A percentile compares a stretch with the other conserved stretches of the same genome.
Conservation (phyloP, 2,113 vertebrate species). For the Cinclus mexicanus region DNA sequence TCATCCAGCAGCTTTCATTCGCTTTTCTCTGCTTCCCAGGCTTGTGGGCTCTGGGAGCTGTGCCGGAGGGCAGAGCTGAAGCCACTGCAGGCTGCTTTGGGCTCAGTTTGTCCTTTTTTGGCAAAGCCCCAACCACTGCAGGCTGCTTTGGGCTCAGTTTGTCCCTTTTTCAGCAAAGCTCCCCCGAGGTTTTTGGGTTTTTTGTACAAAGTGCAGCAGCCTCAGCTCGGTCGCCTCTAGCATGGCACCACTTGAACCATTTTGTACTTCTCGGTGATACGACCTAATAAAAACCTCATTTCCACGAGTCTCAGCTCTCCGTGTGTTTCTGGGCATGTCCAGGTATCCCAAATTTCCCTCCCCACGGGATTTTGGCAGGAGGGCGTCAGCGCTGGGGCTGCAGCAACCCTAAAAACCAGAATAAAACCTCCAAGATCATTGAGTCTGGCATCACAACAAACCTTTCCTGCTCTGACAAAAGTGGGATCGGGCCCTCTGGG, state of each 20-base stretch:
- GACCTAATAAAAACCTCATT: conserved; percentile 70
- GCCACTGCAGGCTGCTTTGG: too few relatives aligned
- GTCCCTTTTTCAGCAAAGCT: neutral
- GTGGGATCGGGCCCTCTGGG: neutral
- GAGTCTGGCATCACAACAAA: accelerated
- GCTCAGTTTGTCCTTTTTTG: too few relatives aligned
- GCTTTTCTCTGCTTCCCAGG: too few relatives aligned
- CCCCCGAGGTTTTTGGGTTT: neutral
- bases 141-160: neutral
- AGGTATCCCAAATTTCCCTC: neutral
- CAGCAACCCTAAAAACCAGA: neutral
- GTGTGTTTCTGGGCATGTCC: neutral
- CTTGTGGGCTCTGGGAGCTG: too few relatives aligned
- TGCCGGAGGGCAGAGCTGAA: too few relatives aligned
- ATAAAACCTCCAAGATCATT: neutral
- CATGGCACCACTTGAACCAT: neutral
- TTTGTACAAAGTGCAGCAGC: neutral
- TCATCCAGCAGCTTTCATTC: too few relatives aligned
- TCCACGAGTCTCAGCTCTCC: neutral
- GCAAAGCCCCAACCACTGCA: too few relatives aligned
- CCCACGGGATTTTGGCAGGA: accelerated
- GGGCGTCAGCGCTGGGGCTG: neutral
- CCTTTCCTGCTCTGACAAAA: neutral
- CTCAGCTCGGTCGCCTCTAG: neutral
- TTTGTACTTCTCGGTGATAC: conserved; percentile 35